Percentiles rank a stretch among this genome's conserved stretches.
Conservation (phyloP, 2,888 invertebrate species). For the Clusia tigrina region DNA sequence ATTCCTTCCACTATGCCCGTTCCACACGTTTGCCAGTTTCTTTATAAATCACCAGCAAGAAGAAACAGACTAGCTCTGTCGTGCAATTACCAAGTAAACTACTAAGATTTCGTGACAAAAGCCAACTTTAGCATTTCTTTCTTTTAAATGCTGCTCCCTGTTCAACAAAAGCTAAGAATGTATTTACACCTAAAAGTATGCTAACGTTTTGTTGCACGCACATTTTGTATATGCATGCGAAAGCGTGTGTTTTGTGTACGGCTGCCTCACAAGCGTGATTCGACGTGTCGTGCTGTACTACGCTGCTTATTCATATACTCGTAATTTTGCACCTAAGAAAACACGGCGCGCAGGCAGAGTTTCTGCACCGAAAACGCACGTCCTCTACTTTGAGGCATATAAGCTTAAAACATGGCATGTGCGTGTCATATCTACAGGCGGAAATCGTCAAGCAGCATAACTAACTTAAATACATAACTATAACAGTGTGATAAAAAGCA, state of each 20-base stretch:
- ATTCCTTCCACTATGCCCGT: no score
- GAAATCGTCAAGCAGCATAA: conserved; percentile 36
- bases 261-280: conserved; percentile 19
- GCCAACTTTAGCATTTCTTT: conserved; percentile 45
- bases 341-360: conserved; percentile 20
- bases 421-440: conserved; percentile 40
- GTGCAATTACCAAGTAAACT: no score
- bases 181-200: conserved; percentile 35
- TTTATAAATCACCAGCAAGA: no score
- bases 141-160: conserved; percentile 1
- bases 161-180: conserved; percentile 6
- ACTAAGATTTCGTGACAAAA: conserved; percentile 53
- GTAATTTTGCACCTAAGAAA: conserved; percentile 48
- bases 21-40: no score
- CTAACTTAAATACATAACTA: conserved; percentile 33
- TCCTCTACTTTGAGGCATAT: conserved; percentile 34
- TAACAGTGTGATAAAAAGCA: conserved; percentile 32
- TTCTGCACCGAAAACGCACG: conserved; percentile 25
- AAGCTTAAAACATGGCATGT: conserved; percentile 14
- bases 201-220: conserved; percentile 59
- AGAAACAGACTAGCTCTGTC: no score
- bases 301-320: not conserved
- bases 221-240: conserved; percentile 33
- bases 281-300: not conserved
- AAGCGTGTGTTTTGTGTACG: conserved; percentile 8